Percentiles rank a stretch among this genome's conserved stretches.
Evolutionary conservation across 2,113 vertebrate genomes (phyloP).

Genomic region (Malurus alboscapulatus): DNA sequence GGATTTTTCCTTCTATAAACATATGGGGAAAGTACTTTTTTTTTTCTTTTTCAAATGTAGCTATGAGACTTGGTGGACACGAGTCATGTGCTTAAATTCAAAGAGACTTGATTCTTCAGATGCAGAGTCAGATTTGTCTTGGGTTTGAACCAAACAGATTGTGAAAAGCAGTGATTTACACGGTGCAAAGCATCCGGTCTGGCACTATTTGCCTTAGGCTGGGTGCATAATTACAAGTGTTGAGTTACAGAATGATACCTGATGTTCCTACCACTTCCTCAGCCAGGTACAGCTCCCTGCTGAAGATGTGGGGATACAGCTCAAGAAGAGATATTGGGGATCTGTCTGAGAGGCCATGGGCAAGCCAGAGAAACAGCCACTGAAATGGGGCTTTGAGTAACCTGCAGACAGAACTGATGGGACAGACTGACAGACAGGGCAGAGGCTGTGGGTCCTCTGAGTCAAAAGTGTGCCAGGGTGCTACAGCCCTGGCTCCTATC

Average conservation of each 20-base stretch:
- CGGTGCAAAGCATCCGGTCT: background rate
- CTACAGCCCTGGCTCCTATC: background rate
- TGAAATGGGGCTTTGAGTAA: background rate
- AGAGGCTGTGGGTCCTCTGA: background rate
- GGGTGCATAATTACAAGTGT: background rate
- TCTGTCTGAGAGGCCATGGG: accelerated
- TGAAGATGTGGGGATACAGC: background rate
- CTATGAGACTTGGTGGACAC: background rate
- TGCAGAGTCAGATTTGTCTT: background rate
- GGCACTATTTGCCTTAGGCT: background rate
- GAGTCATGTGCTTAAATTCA: background rate
- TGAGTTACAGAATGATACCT: background rate
- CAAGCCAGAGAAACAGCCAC: background rate
- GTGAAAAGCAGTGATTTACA: background rate
- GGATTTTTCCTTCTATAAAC: background rate
- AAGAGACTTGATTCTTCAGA: background rate
- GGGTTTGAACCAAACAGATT: background rate
- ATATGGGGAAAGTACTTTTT: background rate
- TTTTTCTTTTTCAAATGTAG: background rate
- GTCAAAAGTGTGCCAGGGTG: background rate
- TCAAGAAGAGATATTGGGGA: background rate
- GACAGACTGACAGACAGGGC: background rate
- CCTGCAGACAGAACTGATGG: background rate
- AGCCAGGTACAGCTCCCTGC: background rate
- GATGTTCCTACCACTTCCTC: background rate